These are phyloP conservation scores for Sinonovacula constricta DNA, from an alignment of 1,140 invertebrate species.

Conservation along the genomic window DNA sequence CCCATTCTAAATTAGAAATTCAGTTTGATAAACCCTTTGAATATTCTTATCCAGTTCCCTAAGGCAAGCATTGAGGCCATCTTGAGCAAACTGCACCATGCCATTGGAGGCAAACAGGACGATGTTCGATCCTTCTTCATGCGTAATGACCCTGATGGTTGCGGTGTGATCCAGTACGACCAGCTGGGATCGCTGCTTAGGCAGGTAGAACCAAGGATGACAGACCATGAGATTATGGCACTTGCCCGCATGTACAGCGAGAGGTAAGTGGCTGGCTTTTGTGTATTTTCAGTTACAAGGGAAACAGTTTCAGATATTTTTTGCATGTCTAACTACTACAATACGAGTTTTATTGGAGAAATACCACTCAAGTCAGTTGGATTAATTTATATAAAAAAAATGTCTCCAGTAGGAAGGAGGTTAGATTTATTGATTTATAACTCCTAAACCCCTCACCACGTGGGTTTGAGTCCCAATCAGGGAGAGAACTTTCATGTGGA, in stretches of 20 bases:
- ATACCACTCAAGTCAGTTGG: too few species aligned
- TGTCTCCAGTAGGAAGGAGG: too few species aligned
- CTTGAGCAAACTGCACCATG: slow-evolving; percentile 55
- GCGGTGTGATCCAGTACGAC: slow-evolving; percentile 64
- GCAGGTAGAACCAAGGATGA: slow-evolving; percentile 64
- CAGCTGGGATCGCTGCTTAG: slow-evolving; percentile 60
- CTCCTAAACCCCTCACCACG: too few species aligned
- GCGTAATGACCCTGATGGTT: slow-evolving; percentile 65
- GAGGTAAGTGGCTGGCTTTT: too few species aligned
- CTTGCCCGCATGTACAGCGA: slow-evolving; percentile 72
- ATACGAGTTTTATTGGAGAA: too few species aligned
- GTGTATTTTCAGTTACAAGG: too few species aligned
- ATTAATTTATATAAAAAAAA: too few species aligned
- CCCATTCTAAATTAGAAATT: background rate
- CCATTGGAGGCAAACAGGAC: slow-evolving; percentile 65
- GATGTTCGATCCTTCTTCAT: slow-evolving; percentile 73
- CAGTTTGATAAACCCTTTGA: background rate
- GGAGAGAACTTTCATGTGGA: too few species aligned
- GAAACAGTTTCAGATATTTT: too few species aligned
- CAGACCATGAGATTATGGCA: slow-evolving; percentile 76
- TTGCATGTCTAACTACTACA: too few species aligned
- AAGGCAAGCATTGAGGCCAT: slow-evolving; percentile 70
- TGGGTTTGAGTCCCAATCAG: too few species aligned
- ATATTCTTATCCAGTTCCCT: slow-evolving; percentile 67
- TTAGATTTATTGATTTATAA: too few species aligned